A percentile compares a stretch with the other conserved stretches of the same genome.
Evolutionary conservation across 2,888 invertebrate genomes (phyloP).

Genomic region (Amiota mariae): DNA sequence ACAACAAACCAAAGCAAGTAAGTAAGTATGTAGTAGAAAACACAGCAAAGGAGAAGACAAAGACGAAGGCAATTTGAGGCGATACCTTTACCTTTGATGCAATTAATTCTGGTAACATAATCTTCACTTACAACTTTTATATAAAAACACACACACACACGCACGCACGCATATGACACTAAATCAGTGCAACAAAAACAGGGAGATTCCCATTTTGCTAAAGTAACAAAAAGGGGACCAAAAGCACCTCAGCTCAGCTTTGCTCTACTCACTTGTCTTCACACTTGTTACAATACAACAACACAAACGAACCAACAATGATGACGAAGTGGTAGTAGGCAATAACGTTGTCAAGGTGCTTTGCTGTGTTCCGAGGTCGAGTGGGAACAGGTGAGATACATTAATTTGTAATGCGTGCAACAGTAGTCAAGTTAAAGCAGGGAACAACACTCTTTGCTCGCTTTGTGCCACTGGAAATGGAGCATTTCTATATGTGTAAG

Average conservation of each 20-base stretch:
- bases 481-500: not conserved
- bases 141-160: slow-evolving; percentile 32
- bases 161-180: slow-evolving; percentile 48
- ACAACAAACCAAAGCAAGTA: too few species aligned
- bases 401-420: slow-evolving; percentile 14
- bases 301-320: not conserved
- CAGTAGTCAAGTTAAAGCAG: not conserved
- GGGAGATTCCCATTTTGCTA: not conserved
- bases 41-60: too few species aligned
- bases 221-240: too few species aligned
- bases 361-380: not conserved
- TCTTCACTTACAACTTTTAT: slow-evolving; percentile 66
- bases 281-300: slow-evolving; percentile 25
- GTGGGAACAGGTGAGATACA: not conserved
- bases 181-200: slow-evolving; percentile 53
- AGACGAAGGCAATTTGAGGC: not conserved
- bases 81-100: slow-evolving; percentile 64
- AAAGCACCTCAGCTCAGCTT: too few species aligned
- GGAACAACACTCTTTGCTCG: not conserved
- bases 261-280: slow-evolving; percentile 16
- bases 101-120: slow-evolving; percentile 69
- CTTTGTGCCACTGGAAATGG: not conserved
- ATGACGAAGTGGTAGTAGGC: not conserved
- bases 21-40: too few species aligned
- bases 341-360: slow-evolving; percentile 16